Base-by-base conservation (phyloP, 1,140 invertebrate species). In the Drosophila takahashii region DNA sequence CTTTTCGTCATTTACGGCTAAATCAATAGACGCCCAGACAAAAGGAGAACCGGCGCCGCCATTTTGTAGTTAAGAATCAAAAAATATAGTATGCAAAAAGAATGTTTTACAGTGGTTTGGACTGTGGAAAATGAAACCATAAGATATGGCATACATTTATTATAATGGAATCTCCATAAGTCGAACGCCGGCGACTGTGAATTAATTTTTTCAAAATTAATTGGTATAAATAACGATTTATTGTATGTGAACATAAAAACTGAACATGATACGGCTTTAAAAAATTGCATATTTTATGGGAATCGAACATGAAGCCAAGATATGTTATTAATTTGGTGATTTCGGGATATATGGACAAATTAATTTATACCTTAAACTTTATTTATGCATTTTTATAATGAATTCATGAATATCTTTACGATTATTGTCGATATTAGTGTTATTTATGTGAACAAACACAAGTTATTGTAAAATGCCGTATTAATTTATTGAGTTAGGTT, bases 31-130 rank as follows among this genome's bases (percentile, higher is more conserved):
- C 34, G 48, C 15, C 15, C 42, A 67, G 72, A 71, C 67, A 71
- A 86, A 86, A 87, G 83, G 75, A 77, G 57, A 70, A 41, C 66
- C 32, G 66, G 50, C 64, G 65, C 10, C 62, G 42, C 65, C 65
- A 70, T 69, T 70, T 70, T 48, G 10, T 48, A 70, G 67, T 70
- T 69, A 13, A 22, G 32, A 45, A 16, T 13, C 32, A 45, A 16
- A 54, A 44, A 45, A 27, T 26, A 27, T 11, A 27, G 15, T 4
- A 36, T 9, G 56, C 27, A 18, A 47, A 45, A 44, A 29, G 5
- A 18, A 15, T 29, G 15, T 15, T 22, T 10, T 1, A 65, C 42
- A 65, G 59, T 65, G 59, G 32, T 62, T 57, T 11, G n/a, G 1
- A 11, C 8, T 11, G 16, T 34, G 4, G n/a, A 48, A 5, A 29